Evolutionary conservation across 2,797 vertebrate species (phyloP), one percentile per base, ranked within the genome.

Genomic region (Parauchenoglanis ngamensis): DNA sequence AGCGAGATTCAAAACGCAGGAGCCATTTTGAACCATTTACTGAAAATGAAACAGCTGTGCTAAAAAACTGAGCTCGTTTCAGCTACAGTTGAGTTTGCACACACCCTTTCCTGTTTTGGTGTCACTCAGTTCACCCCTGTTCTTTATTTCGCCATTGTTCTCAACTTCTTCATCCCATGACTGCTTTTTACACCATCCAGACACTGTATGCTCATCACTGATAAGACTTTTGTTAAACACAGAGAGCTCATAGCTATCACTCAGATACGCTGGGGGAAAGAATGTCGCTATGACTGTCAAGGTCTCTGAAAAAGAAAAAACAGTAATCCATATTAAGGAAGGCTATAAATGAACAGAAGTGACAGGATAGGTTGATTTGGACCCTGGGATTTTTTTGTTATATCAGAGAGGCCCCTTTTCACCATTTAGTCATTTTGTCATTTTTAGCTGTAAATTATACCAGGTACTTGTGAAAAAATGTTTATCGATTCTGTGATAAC

Each of bases 51-150:
- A 80, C 35, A 81, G 31, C 17, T 25, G 13, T 52, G 21, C 11
- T 8, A 44, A 67, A 52, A 84, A 52, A 56, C 19, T 10, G 2
- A 23, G 35, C 35, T 72, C 19, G 54, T 75, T 72, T 54, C 2
- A 83, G 40, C 79, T 82, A 65, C 79, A 49, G 44, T 67, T 67
- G 61, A 72, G 68, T 87, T 78, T 83, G 77, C 78, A 89, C 76
- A 90, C 91, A 85, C 89, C 88, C 90, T 88, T 89, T 91, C 90
- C 90, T 90, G 89, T 91, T 91, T 89, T 87, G 79, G 31, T 90
- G 75, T 80, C 78, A 85, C 78, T 31, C 54, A 17, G 44, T 63
- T 89, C 68, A 88, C 84, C 88, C 59, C 88, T 86, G 84, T 87
- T 89, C 84, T 85, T 80, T 40, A 83, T 87, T 91, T 90, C 87